Percentiles rank a stretch among this genome's conserved stretches.
Evolutionary conservation across 1,140 invertebrate species (phyloP).

Genomic region (Melipona quadrifasciata): DNA sequence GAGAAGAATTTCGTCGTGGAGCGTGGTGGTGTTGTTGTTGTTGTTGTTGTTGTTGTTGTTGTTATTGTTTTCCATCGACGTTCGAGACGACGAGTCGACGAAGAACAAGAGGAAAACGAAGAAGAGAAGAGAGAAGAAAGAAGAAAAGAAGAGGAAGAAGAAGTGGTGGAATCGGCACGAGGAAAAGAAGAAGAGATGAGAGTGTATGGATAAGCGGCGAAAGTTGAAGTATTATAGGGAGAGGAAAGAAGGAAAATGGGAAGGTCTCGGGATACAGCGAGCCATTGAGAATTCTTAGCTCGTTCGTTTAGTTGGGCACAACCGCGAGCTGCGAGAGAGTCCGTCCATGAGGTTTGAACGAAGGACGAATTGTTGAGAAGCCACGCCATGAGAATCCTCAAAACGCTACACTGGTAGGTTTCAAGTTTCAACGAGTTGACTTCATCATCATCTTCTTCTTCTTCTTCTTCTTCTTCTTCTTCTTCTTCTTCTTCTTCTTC

Average conservation of each 20-base stretch:
- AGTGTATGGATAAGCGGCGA: not conserved
- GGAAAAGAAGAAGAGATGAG: not conserved
- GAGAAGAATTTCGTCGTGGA: not conserved
- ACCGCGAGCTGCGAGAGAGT: conserved; percentile 64
- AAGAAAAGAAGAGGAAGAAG: not conserved
- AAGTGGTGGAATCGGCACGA: no score
- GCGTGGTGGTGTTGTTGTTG: no score
- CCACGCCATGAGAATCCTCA: conserved; percentile 81
- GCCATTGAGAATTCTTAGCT: conserved; percentile 69
- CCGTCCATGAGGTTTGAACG: conserved; percentile 68
- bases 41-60: no score
- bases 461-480: no score
- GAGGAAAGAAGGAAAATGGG: conserved; percentile 33
- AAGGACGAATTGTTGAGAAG: conserved; percentile 64
- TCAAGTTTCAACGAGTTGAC: not conserved
- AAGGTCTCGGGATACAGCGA: conserved; percentile 34
- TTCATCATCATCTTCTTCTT: not conserved
- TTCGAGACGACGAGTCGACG: not conserved
- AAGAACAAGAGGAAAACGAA: not conserved
- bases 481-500: no score
- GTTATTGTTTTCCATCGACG: not conserved
- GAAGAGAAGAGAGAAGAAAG: not conserved
- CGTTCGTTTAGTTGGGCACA: conserved; percentile 56
- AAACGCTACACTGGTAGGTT: conserved; percentile 80
- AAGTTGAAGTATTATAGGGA: not conserved